Evolutionary conservation across 2,888 invertebrate genomes (phyloP).

Genomic region (Colostygia pectinataria): DNA sequence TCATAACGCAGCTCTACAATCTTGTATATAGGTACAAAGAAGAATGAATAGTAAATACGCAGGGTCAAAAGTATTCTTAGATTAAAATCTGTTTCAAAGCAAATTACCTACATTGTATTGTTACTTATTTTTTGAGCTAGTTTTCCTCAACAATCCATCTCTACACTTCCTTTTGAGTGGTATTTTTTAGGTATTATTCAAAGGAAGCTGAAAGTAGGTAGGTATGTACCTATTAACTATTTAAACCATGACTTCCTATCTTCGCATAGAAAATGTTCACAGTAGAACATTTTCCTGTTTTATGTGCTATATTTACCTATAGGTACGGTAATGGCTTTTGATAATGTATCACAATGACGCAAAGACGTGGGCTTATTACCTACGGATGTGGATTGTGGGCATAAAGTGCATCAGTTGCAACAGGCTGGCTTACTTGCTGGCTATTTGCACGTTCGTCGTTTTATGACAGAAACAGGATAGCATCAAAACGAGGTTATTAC

Average conservation of each 20-base stretch:
- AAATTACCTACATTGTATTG: background rate
- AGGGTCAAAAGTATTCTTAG: conserved; percentile 6
- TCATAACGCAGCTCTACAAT: background rate
- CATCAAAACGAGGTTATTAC: conserved; percentile 4
- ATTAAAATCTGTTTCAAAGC: conserved; percentile 14
- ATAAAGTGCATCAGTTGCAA: conserved; percentile 7
- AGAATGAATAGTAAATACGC: conserved; percentile 12
- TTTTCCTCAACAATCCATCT: conserved; percentile 23
- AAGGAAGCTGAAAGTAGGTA: background rate
- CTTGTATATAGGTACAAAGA: background rate
- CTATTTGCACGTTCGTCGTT: conserved; percentile 9
- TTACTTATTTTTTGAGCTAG: conserved; percentile 7
- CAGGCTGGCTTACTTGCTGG: background rate
- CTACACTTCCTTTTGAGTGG: conserved; percentile 6
- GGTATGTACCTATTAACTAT: background rate
- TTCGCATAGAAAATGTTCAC: too few species aligned
- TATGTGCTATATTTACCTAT: too few species aligned
- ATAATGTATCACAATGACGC: too few species aligned
- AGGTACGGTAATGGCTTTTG: too few species aligned
- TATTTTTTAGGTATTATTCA: background rate
- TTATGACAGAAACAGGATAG: background rate
- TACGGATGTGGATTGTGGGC: background rate
- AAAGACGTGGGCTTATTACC: conserved; percentile 6
- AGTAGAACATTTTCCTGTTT: too few species aligned
- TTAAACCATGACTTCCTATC: too few species aligned